Evolutionary conservation across 2,797 vertebrate genomes (phyloP), one percentile per base, ranked within the genome.

Genomic region (Peromyscus nudipes): DNA sequence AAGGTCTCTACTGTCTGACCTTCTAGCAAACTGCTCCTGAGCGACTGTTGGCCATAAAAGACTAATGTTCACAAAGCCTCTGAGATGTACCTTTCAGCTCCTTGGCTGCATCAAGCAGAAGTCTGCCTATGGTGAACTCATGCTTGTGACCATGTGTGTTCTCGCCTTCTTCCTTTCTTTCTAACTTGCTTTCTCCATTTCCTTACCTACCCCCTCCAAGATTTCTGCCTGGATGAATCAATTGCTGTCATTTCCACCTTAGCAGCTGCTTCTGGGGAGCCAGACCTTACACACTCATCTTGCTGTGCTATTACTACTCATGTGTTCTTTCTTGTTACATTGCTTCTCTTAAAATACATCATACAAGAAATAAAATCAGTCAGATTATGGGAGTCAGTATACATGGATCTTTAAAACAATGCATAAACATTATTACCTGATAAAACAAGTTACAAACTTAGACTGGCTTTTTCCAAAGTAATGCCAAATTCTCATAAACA

Each of bases 391-490:
- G 14, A 86, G 40, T 76, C 34, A 31, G 27, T 67, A 34, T 13
- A 75, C 75, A 80, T 80, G 34, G 76, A 17, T 60, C 49, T 87
- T 94, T 83, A 43, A 71, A 89, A 93, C 14, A 89, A 73, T 77
- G 40, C 34, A 55, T 34, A 21, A 86, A 93, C 13, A 3, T 71
- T 75, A 93, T 71, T 82, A 75, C 23, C 27, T 57, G 62, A 43
- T 75, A 89, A 97, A 96, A 95, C 85, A 94, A 92, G 79, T 94
- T 96, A 46, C 71, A 96, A 64, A 76, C 94, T 37, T 49, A 60
- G 37, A 91, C 2, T 57, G 67, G 52, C 17, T 94, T 87, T 92
- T 92, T 95, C 31, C 6, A 64, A 92, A n/a, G 34, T 13, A 49
- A 77, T 81, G 65, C 55, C 34, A 92, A 93, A 55, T 94, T 97